phyloP scores from a whole-genome alignment of 2,113 vertebrate species.

The Planiliza haematocheilus region DNA sequence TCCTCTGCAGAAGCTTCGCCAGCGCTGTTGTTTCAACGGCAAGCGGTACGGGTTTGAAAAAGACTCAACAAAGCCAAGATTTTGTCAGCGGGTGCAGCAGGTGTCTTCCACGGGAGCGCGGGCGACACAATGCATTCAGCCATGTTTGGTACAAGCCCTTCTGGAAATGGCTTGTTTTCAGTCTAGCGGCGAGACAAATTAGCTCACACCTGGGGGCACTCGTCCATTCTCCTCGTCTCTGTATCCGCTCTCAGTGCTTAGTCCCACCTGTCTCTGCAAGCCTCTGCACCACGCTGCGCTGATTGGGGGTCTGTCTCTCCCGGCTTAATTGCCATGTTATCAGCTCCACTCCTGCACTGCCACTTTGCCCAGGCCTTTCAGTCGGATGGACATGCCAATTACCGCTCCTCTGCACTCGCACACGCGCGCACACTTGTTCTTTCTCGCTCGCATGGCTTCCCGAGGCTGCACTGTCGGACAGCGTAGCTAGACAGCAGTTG shows the following conservation, averaged over 20 bases:
- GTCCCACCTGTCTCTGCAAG: conserved; percentile 48
- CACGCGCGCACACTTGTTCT: conserved; percentile 27
- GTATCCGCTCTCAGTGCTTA: conserved; percentile 24
- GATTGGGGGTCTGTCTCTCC: conserved; percentile 61
- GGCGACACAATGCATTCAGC: conserved; percentile 3
- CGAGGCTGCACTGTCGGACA: conserved; percentile 47
- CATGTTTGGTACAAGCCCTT: conserved; percentile 29
- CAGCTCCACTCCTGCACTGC: conserved; percentile 63
- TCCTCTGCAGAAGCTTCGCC: conserved; percentile 16
- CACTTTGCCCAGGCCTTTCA: conserved; percentile 60
- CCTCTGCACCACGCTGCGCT: conserved; percentile 47
- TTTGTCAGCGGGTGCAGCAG: conserved; percentile 28
- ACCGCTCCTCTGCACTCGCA: conserved; percentile 27
- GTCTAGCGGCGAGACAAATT: conserved; percentile 61
- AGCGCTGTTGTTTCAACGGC: neutral
- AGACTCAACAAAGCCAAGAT: neutral
- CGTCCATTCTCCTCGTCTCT: conserved; percentile 28
- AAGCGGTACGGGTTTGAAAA: conserved; percentile 9
- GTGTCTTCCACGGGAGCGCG: conserved; percentile 17
- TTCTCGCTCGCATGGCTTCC: conserved; percentile 33
- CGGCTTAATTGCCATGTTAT: conserved; percentile 72
- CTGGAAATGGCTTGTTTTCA: conserved; percentile 36
- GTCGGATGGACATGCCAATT: conserved; percentile 70
- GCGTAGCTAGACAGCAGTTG: conserved; percentile 45
- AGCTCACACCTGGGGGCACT: conserved; percentile 55